phyloP scores from a whole-genome alignment of 2,113 vertebrate genomes.

The Sylvicapra grimmia region DNA sequence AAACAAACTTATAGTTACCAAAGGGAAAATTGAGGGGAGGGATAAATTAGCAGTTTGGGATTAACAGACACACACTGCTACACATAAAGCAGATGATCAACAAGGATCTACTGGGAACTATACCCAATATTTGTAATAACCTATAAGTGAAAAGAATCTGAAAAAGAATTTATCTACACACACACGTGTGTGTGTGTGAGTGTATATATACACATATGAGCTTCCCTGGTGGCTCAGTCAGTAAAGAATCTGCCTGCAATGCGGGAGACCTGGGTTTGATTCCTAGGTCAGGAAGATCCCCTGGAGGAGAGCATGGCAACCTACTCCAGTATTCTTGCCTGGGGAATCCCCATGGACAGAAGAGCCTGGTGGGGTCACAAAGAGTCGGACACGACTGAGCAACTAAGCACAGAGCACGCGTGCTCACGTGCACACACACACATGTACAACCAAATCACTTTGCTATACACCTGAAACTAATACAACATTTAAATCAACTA shows the following conservation, averaged over 20 bases:
- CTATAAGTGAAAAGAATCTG: not conserved
- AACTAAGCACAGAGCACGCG: fast-evolving
- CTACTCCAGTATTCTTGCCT: not conserved
- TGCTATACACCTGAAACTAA: not conserved
- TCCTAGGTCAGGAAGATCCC: not conserved
- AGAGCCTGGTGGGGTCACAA: not conserved
- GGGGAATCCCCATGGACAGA: not conserved
- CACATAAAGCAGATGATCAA: not conserved
- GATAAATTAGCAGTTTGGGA: not conserved
- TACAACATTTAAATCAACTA: not conserved
- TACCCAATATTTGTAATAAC: not conserved
- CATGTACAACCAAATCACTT: not conserved
- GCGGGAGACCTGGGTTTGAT: not conserved
- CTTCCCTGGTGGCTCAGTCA: not conserved
- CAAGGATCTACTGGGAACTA: not conserved
- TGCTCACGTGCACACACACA: fast-evolving
- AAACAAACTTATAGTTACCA: not conserved
- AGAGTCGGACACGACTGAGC: fast-evolving
- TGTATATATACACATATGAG: not conserved
- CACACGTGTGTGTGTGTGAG: too few species aligned
- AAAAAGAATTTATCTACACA: not conserved
- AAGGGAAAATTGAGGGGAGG: not conserved
- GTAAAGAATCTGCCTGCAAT: not conserved
- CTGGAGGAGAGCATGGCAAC: not conserved
- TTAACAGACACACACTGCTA: not conserved